Conservation (phyloP, 2,888 invertebrate species). For the Drosophila borborema region DNA sequence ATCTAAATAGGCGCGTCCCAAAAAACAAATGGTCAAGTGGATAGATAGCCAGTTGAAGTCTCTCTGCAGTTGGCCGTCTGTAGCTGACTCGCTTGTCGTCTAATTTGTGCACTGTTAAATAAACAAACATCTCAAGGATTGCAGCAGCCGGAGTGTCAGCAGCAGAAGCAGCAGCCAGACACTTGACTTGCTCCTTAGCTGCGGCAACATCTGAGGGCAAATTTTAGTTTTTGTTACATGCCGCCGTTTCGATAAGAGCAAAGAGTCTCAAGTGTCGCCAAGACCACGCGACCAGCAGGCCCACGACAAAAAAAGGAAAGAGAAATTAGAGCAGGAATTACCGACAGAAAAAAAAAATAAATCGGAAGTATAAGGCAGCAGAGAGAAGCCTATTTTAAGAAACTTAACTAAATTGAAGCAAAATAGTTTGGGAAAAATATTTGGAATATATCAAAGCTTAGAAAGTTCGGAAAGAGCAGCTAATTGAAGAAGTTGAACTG, state of each 20-base stretch:
- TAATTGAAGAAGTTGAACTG: neutral
- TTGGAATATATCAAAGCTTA: neutral
- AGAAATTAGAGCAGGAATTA: slow-evolving; percentile 10
- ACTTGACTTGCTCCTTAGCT: slow-evolving; percentile 53
- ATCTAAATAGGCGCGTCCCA: slow-evolving; percentile 80
- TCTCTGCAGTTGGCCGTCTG: slow-evolving; percentile 1
- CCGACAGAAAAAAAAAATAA: neutral
- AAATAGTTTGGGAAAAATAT: neutral
- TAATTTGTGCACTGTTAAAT: slow-evolving; percentile 81
- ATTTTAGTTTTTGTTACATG: slow-evolving; percentile 53
- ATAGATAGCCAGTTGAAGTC: slow-evolving; percentile 50
- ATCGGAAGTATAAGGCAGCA: slow-evolving; percentile 1
- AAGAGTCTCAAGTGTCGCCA: slow-evolving; percentile 45
- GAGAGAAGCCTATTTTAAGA: slow-evolving; percentile 5
- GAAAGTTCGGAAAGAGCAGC: neutral
- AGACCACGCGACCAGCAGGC: slow-evolving; percentile 38
- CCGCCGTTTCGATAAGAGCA: slow-evolving; percentile 48
- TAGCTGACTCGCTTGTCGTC: slow-evolving; percentile 51
- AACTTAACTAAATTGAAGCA: neutral
- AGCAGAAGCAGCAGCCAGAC: slow-evolving; percentile 42
- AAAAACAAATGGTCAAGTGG: slow-evolving; percentile 80
- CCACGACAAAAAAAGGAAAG: neutral
- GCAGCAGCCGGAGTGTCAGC: slow-evolving; percentile 18
- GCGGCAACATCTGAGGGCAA: slow-evolving; percentile 51
- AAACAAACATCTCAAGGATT: slow-evolving; percentile 69